phyloP scores from a whole-genome alignment of 2,113 vertebrate genomes.

The Platichthys stellatus region DNA sequence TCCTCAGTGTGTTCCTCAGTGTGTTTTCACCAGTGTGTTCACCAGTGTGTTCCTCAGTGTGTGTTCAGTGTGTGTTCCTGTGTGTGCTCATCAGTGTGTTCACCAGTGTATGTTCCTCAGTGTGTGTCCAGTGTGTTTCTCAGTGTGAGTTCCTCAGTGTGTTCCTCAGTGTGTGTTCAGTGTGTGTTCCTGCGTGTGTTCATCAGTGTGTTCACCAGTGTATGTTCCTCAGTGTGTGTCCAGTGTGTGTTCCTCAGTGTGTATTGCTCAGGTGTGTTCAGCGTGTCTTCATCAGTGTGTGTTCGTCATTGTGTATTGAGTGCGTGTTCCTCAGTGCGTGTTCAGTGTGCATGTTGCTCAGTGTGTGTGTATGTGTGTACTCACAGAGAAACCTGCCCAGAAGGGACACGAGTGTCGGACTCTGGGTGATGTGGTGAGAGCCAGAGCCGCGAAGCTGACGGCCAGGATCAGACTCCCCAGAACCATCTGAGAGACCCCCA shows the following conservation, averaged over 20 bases:
- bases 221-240: no score
- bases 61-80: no score
- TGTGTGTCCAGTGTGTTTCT: not conserved
- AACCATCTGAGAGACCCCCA: constrained; percentile 95
- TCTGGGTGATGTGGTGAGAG: constrained; percentile 94
- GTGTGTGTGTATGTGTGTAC: constrained; percentile 60
- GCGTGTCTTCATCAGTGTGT: not conserved
- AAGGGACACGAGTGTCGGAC: constrained; percentile 97
- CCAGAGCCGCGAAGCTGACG: constrained; percentile 96
- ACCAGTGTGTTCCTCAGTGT: no score
- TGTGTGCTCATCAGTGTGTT: not conserved
- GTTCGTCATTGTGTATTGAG: not conserved
- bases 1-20: no score
- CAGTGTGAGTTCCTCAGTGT: not conserved
- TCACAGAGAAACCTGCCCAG: constrained; percentile 99
- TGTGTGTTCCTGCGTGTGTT: not conserved
- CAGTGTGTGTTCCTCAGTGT: no score
- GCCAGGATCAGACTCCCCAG: constrained; percentile 95
- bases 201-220: no score
- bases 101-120: not conserved
- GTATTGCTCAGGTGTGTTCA: not conserved
- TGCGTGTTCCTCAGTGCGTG: not conserved
- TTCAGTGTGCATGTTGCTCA: not conserved
- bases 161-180: not conserved
- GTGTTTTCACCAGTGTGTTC: no score